Evolutionary conservation across 2,113 vertebrate species (phyloP).

Genomic region (Oreochromis tanganicae): DNA sequence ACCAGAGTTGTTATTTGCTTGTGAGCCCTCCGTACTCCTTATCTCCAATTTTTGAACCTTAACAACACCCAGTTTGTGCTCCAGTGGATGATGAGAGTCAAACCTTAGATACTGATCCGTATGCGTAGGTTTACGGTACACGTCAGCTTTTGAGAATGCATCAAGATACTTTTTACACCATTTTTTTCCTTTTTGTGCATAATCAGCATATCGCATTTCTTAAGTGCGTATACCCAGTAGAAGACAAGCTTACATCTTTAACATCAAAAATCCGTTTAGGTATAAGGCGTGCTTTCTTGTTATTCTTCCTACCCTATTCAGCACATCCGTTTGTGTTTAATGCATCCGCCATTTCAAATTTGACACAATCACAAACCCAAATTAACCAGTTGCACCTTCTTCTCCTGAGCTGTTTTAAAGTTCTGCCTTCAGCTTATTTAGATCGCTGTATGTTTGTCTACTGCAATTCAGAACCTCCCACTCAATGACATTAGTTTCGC

Average conservation of each 20-base stretch:
- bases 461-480: neutral
- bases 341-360: neutral
- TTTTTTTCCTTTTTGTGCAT: neutral
- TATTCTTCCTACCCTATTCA: neutral
- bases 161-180: neutral
- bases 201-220: neutral
- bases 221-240: neutral
- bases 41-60: too few species aligned
- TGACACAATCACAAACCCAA: neutral
- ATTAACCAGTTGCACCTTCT: neutral
- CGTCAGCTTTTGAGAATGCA: too few species aligned
- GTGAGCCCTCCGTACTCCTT: too few species aligned
- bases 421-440: neutral
- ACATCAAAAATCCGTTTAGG: neutral
- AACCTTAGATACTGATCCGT: too few species aligned
- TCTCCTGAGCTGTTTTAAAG: neutral
- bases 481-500: neutral
- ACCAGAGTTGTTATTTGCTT: too few species aligned
- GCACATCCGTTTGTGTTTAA: neutral
- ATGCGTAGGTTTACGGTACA: too few species aligned
- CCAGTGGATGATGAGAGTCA: too few species aligned
- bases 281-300: neutral
- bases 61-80: too few species aligned
- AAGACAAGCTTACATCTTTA: neutral
- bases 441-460: neutral